Conservation (phyloP, 2,888 invertebrate species). For the Charanyca ferruginea region DNA sequence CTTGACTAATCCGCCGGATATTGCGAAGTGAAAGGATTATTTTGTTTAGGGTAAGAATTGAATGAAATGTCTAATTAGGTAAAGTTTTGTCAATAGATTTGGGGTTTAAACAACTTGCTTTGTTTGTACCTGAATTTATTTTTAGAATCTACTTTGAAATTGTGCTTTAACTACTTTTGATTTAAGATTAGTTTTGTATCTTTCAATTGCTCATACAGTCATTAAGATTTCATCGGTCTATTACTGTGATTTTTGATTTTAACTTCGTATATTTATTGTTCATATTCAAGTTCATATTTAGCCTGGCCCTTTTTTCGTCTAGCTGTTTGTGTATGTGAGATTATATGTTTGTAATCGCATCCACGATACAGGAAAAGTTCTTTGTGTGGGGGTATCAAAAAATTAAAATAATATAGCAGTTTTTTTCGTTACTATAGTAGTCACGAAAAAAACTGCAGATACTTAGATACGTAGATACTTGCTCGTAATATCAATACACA, state of each 20-base stretch:
- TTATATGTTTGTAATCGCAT: too few relatives aligned
- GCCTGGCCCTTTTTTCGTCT: not conserved
- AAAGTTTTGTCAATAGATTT: conserved; percentile 17
- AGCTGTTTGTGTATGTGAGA: too few relatives aligned
- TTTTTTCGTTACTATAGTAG: too few relatives aligned
- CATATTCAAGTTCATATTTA: too few relatives aligned
- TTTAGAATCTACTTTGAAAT: too few relatives aligned
- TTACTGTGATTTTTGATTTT: not conserved
- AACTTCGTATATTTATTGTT: not conserved
- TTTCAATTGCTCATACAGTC: not conserved
- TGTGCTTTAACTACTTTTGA: too few relatives aligned
- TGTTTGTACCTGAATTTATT: too few relatives aligned
- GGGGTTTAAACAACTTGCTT: not conserved
- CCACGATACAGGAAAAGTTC: too few relatives aligned
- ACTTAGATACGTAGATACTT: too few relatives aligned
- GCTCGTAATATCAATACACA: not conserved
- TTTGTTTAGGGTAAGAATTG: conserved; percentile 25
- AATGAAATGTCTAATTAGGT: conserved; percentile 21
- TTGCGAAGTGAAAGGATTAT: conserved; percentile 66
- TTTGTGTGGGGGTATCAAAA: too few relatives aligned
- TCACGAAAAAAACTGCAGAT: too few relatives aligned
- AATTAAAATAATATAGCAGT: too few relatives aligned
- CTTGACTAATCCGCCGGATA: conserved; percentile 67
- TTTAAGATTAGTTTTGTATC: conserved; percentile 1
- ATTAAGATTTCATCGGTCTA: not conserved